Evolutionary conservation across 2,888 invertebrate genomes (phyloP), one percentile per base, ranked within the genome.

Genomic region (Apamea crenata): DNA sequence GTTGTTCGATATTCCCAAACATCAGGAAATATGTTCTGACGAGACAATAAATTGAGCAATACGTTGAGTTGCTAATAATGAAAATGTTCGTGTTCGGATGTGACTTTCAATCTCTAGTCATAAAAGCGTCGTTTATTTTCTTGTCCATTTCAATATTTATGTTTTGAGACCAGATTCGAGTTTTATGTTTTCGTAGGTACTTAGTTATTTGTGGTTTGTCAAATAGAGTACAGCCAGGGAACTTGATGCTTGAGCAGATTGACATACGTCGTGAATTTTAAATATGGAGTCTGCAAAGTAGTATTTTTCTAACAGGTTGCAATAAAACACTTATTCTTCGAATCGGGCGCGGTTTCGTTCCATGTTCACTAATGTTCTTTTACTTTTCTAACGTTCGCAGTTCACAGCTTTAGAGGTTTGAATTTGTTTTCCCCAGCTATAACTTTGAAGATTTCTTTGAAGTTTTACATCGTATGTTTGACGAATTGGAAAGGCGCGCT

Each of bases 61-160:
- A 74, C 59, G 29, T 25, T 56, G 56, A 53, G 14, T 29, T 32
- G 32, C 32, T 32, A 32, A 32, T 32, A 32, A 32, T 32, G 32
- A 32, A 32, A 32, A 32, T 32, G 32, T 32, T 32, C 32, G 32
- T 32, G 32, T 32, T 32, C 32, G 32, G 32, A 2, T 2, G 32
- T 32, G 32, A 32, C 32, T 32, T 32, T 2, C 32, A 32, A 32
- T 65, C 74, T 68, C n/a, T 68, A 40, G 14, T 70, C 63, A 77
- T 75, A 69, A 85, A 77, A 66, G 32, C 53, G 18, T 65, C 68
- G 74, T 73, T 75, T 85, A 47, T 85, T 82, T 74, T 36, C 32
- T 67, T 65, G 59, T 56, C 18, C n/a, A 71, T 79, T 77, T 47
- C 29, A 56, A 4, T 32, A 25, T 78, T 74, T 81, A 73, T 73